Evolutionary conservation across 2,797 vertebrate genomes (phyloP), one percentile per base, ranked within the genome.

Genomic region (Cephalopachus bancanus): DNA sequence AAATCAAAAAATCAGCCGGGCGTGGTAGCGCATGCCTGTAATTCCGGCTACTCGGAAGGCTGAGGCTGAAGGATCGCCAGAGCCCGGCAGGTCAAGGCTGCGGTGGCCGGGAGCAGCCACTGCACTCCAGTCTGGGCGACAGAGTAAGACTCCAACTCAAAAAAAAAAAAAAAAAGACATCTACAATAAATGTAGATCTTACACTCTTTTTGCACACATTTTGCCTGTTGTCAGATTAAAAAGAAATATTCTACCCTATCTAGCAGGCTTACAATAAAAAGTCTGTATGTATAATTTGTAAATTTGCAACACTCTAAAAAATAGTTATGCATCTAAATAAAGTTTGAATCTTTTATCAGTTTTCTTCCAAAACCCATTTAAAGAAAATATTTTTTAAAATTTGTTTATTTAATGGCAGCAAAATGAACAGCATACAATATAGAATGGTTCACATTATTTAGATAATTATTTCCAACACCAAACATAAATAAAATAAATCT

Each of bases 391-490:
- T 95, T 3, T 97, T 93, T 95, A 37, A 79, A 10, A 4, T 5
- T 14, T 53, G 44, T 85, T 8, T 8, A 28, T 85, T 28, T 20
- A 55, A 80, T 64, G 69, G 78, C 12, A n/a, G 1, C 37, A 89
- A 64, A 81, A 97, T 96, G 78, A 26, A 80, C 0, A 88, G 2
- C 12, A 89, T 69, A 16, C 60, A 28, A 0, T 78, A 92, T 14
- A 80, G 49, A 75, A 3, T 7, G 79, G 90, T 30, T 7, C 9
- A 81, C 5, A 12, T 33, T 81, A 28, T 91, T 92, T 92, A n/a
- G 51, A 83, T 96, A 79, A 93, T 93, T 85, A 95, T 84, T 97
- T 94, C 14, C 22, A 33, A 6, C 22, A 60, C 4, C 83, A 71
- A 96, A 49, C 15, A 95, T 15, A 79, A 80, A 80, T 5, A 22